Conservation (phyloP, 1,140 invertebrate genomes). For the Drosophila orosa region DNA sequence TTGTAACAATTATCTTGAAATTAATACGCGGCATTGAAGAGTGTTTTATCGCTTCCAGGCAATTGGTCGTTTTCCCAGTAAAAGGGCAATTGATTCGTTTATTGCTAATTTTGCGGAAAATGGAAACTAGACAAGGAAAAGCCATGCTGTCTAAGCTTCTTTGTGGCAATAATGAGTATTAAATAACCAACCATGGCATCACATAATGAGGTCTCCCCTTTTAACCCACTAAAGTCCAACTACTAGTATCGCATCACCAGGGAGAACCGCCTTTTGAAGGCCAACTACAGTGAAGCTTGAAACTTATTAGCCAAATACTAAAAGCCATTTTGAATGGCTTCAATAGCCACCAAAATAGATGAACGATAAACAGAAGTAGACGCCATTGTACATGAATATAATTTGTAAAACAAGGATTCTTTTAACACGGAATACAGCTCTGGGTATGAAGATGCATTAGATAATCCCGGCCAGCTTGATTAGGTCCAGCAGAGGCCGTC, state of each 20-base stretch:
- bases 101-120: constrained; percentile 34
- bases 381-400: neutral
- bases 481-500: constrained; percentile 48
- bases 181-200: no score
- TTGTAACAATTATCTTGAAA: no score
- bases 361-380: neutral
- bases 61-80: constrained; percentile 21
- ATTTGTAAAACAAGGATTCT: neutral
- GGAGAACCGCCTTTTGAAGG: no score
- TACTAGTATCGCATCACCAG: no score
- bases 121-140: no score
- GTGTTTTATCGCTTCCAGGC: no score
- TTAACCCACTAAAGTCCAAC: no score
- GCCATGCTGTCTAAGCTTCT: no score
- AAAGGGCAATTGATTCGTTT: constrained; percentile 31
- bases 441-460: constrained; percentile 11
- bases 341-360: neutral
- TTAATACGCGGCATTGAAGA: no score
- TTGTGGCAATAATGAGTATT: no score
- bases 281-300: no score
- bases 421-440: neutral
- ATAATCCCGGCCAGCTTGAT: constrained; percentile 57
- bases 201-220: no score
- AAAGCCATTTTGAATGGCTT: neutral
- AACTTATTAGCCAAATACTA: neutral